phyloP scores from a whole-genome alignment of 2,797 vertebrate genomes.

The Xyrichtys novacula region DNA sequence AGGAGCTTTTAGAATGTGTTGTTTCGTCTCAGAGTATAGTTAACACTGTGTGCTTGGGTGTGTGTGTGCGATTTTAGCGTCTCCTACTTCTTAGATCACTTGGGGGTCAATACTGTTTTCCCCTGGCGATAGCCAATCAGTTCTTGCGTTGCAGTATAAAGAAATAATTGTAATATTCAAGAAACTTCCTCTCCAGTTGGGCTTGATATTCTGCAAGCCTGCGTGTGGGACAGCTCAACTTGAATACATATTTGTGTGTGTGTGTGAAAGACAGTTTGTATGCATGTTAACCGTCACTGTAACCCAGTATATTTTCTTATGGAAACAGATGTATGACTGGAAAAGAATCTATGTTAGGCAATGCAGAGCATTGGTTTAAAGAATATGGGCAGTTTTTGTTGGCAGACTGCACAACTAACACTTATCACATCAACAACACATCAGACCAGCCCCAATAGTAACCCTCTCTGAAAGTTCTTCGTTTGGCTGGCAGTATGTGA shows the following conservation, averaged over 20 bases:
- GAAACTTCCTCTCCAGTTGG: slow-evolving; percentile 76
- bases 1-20: slow-evolving; percentile 69
- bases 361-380: slow-evolving; percentile 72
- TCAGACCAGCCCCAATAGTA: slow-evolving; percentile 47
- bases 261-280: slow-evolving; percentile 46
- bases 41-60: slow-evolving; percentile 15
- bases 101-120: slow-evolving; percentile 69
- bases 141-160: slow-evolving; percentile 88
- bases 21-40: slow-evolving; percentile 53
- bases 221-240: slow-evolving; percentile 70
- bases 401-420: slow-evolving; percentile 67
- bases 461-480: slow-evolving; percentile 17
- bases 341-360: slow-evolving; percentile 59
- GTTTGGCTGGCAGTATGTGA: slow-evolving; percentile 4
- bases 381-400: slow-evolving; percentile 38
- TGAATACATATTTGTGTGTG: slow-evolving; percentile 68
- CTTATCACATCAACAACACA: slow-evolving; percentile 38
- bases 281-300: slow-evolving; percentile 70
- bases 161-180: slow-evolving; percentile 75
- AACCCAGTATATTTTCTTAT: slow-evolving; percentile 81
- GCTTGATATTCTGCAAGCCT: slow-evolving; percentile 63
- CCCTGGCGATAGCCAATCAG: slow-evolving; percentile 87
- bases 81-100: slow-evolving; percentile 80
- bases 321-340: slow-evolving; percentile 57
- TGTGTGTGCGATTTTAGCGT: slow-evolving; percentile 43